Evolutionary conservation across 2,113 vertebrate genomes (phyloP), one percentile per base, ranked within the genome.

Genomic region (Phylloscopus whistleri): DNA sequence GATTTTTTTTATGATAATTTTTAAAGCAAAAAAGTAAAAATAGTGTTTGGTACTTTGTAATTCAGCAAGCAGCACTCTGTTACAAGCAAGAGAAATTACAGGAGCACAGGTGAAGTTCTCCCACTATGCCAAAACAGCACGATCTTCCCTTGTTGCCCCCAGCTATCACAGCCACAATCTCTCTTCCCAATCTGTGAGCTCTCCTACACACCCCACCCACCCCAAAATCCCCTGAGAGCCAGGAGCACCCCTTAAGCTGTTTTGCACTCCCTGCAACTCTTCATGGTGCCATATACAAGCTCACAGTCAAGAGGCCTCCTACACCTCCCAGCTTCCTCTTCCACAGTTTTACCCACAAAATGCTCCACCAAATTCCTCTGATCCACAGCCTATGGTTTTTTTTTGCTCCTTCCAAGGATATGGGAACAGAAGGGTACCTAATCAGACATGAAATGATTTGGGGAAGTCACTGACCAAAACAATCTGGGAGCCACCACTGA

Each of bases 201-300:
- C 66, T 82, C 37, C 53, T 26, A 23, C 23, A 12, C 6, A 5
- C 2, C 11, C 2, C 4, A 7, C 2, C 6, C 16, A 3, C 2
- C 7, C 16, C 4, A 1, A 53, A 53, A 37, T 16, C 16, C 16
- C 9, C 14, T 16, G 21, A 74, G 39, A 84, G 30, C 55, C 70
- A 87, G 16, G 4, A 52, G 33, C 14, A 23, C 33, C 11, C 12
- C 46, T 48, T 13, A 21, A 43, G 15, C 11, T 70, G 27, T 48
- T 70, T 63, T 75, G 30, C 24, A 64, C 31, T 41, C 37, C 24
- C 3, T 52, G 37, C 7, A 2, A 33, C 28, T 85, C 31, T 30
- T 43, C n/a, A 13, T 4, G 21, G 39, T 78, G 39, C 18, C 39
- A 35, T 0, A 2, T 15, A 51, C 13, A 73, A 53, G 24, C 17